These are phyloP conservation scores for Pararge aegeria DNA, from an alignment of 1,140 invertebrate genomes.

Conservation along the genomic window DNA sequence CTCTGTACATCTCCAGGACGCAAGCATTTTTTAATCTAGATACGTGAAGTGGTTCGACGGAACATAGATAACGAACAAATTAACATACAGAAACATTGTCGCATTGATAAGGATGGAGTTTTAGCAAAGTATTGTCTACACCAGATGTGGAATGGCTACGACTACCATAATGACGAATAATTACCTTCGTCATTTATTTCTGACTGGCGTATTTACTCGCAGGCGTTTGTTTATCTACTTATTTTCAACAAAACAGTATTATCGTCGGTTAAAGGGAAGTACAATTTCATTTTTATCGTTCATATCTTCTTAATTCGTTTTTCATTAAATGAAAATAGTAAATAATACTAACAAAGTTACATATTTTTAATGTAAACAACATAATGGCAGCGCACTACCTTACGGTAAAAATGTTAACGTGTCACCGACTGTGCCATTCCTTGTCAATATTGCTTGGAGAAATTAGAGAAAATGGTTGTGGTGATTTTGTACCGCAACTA, in stretches of 20 bases:
- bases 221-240: no score
- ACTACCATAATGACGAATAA: no score
- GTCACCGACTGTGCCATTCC: conserved; percentile 11
- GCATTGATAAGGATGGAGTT: no score
- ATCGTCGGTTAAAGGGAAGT: no score
- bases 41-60: no score
- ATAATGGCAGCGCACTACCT: neutral
- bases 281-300: neutral
- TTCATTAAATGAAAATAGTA: neutral
- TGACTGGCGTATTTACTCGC: neutral
- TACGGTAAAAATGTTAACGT: conserved; percentile 21
- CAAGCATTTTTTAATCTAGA: no score
- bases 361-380: neutral
- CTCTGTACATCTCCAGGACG: no score
- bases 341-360: neutral
- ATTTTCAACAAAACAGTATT: no score
- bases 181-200: neutral
- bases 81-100: no score
- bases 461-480: conserved; percentile 36
- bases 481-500: conserved; percentile 31
- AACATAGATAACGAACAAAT: no score
- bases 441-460: conserved; percentile 25
- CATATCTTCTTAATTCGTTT: neutral
- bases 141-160: no score
- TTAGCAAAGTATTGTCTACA: no score